Evolutionary conservation across 2,888 invertebrate genomes (phyloP).

Genomic region (Deladenus siricidicola): DNA sequence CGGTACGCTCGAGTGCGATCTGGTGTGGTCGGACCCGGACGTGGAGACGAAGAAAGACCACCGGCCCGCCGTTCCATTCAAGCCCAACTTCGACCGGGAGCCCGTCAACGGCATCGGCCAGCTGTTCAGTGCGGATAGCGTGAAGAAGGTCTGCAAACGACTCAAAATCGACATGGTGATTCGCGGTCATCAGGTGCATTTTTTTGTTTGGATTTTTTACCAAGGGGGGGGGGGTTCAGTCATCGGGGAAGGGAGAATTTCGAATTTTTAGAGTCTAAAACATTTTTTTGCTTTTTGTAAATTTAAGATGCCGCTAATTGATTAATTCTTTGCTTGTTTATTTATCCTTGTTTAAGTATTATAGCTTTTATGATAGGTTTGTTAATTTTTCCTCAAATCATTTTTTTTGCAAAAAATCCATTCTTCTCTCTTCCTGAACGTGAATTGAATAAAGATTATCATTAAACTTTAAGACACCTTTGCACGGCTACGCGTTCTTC

Average conservation of each 20-base stretch:
- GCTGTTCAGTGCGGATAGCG: slow-evolving; percentile 10
- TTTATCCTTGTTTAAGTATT: background rate
- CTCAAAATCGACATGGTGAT: slow-evolving; percentile 1
- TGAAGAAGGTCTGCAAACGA: background rate
- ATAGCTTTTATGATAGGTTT: background rate
- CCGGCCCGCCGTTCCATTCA: background rate
- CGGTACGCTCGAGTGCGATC: slow-evolving; percentile 31
- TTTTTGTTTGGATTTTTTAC: background rate
- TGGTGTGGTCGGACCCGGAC: slow-evolving; percentile 30
- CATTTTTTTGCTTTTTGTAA: no score
- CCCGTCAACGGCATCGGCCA: slow-evolving; percentile 32
- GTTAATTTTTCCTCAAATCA: background rate
- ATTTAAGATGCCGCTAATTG: no score
- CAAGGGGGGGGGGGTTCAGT: no score
- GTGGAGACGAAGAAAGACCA: slow-evolving; percentile 7
- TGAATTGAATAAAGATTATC: background rate
- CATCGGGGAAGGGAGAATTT: no score
- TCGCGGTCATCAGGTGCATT: slow-evolving; percentile 13
- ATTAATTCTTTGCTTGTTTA: no score
- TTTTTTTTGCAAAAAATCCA: no score
- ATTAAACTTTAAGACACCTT: slow-evolving; percentile 26
- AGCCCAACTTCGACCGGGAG: slow-evolving; percentile 26
- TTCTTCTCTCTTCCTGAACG: background rate
- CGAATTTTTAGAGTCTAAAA: no score
- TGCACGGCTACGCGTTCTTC: slow-evolving; percentile 31